These are phyloP conservation scores for Cyclargus thomasi DNA, from an alignment of 1,140 invertebrate genomes.

Conservation along the genomic window DNA sequence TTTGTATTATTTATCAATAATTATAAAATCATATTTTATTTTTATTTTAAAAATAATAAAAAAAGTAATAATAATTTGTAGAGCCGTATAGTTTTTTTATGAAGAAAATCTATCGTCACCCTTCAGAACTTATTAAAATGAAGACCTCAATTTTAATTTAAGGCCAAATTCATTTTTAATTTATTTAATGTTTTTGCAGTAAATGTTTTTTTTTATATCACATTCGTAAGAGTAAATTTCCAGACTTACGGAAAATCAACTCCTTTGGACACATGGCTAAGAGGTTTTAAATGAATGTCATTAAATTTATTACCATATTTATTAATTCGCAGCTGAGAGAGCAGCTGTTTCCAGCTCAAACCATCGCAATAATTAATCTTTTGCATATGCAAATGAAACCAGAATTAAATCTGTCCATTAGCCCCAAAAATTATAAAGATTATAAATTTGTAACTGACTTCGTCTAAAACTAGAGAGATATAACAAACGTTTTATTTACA, in stretches of 20 bases:
- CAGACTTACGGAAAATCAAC: not conserved
- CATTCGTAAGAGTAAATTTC: not conserved
- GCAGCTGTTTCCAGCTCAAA: not conserved
- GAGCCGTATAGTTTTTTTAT: not conserved
- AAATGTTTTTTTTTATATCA: not conserved
- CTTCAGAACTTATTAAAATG: not conserved
- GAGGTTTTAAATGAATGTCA: not conserved
- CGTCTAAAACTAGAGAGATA: not conserved
- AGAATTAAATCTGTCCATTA: slow-evolving; percentile 1
- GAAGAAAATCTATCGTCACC: not conserved
- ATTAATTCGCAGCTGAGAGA: slow-evolving; percentile 11
- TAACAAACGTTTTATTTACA: not conserved
- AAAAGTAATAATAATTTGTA: too few species aligned
- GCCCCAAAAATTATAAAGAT: not conserved
- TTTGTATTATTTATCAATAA: too few species aligned
- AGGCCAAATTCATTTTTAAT: not conserved
- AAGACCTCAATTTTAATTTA: not conserved
- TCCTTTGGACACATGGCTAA: not conserved
- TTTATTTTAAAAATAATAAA: too few species aligned
- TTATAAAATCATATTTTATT: too few species aligned
- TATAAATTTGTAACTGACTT: not conserved
- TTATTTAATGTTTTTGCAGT: not conserved
- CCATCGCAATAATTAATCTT: slow-evolving; percentile 8
- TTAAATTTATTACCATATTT: slow-evolving; percentile 8
- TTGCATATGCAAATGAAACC: slow-evolving; percentile 1